A percentile compares a stretch with the other conserved stretches of the same genome.
Evolutionary conservation across 2,888 invertebrate species (phyloP).

Genomic region (Clunio marinus): DNA sequence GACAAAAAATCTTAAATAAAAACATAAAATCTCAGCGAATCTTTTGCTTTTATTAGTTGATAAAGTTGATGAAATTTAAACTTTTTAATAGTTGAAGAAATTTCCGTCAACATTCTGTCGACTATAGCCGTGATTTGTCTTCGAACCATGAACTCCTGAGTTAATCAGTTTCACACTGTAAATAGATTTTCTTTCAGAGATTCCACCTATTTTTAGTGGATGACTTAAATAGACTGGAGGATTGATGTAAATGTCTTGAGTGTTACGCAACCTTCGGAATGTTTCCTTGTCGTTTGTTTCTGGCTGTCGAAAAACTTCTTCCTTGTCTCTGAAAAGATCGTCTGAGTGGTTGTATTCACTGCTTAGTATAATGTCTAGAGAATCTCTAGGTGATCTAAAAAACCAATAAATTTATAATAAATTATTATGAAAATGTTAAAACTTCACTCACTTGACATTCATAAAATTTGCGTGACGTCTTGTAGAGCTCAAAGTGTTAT

Average conservation of each 20-base stretch:
- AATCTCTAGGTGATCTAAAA: slow-evolving; percentile 56
- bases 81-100: slow-evolving; percentile 66
- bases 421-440: not conserved
- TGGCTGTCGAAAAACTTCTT: slow-evolving; percentile 59
- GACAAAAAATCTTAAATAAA: too few relatives aligned
- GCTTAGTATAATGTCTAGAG: slow-evolving; percentile 63
- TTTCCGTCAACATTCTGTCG: slow-evolving; percentile 72
- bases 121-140: slow-evolving; percentile 76
- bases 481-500: slow-evolving; percentile 56
- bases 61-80: too few relatives aligned
- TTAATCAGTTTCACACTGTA: slow-evolving; percentile 73
- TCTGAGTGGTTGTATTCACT: slow-evolving; percentile 61
- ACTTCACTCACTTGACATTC: slow-evolving; percentile 15
- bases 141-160: slow-evolving; percentile 73
- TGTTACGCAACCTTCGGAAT: slow-evolving; percentile 66
- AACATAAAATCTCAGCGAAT: too few relatives aligned
- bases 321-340: slow-evolving; percentile 54
- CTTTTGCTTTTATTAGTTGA: too few relatives aligned
- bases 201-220: slow-evolving; percentile 55
- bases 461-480: slow-evolving; percentile 52
- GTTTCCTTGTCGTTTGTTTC: slow-evolving; percentile 61
- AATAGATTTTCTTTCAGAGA: slow-evolving; percentile 61
- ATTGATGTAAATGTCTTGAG: slow-evolving; percentile 49
- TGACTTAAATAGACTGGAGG: slow-evolving; percentile 51
- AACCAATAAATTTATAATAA: too few relatives aligned